Base-by-base conservation (phyloP, 2,797 vertebrate species). In the Thalassophryne amazonica region DNA sequence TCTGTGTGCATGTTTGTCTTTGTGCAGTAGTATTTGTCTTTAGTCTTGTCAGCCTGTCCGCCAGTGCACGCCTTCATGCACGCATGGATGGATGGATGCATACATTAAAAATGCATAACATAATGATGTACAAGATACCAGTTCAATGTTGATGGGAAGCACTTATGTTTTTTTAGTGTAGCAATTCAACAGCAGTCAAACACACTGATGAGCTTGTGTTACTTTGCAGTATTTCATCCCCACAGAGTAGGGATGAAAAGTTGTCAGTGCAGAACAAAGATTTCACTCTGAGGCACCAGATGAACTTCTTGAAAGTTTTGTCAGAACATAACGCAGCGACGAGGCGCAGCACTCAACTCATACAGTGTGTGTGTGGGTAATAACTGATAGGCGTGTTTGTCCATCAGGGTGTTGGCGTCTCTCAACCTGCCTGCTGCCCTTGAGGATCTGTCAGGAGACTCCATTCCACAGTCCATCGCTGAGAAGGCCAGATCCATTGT, bases 361-460 rank as follows among this genome's bases (percentile, higher is more conserved):
- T n/a, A n/a, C n/a, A n/a, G n/a, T n/a, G n/a, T n/a, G n/a, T n/a
- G n/a, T n/a, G n/a, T n/a, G n/a, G n/a, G n/a, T n/a, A n/a, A n/a
- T n/a, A n/a, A n/a, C n/a, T n/a, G n/a, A n/a, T 13, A 19, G 14
- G 22, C 52, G 16, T 17, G 8, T 34, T 39, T 32, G 27, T 69
- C 38, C 39, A 2, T 53, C 75, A 98, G 96, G 54, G 95, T 98
- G 19, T 76, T 99, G 85, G 97, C 97, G 3, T 99, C 97, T 23
- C 89, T 99, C 33, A 99, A 99, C 76, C 93, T 99, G 60, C 97
- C 97, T 23, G 97, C 97, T 51, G 97, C 97, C 19, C 90, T 99
- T 2, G 97, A 99, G 86, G 97, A 99, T 31, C 85, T 99, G 20
- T 98, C 97, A 22, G 97, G 97, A 43, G 96, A 99, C 70, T 93